Percentiles rank a stretch among this genome's conserved stretches.
phyloP scores from a whole-genome alignment of 2,797 vertebrate genomes.

The Malurus splendens region DNA sequence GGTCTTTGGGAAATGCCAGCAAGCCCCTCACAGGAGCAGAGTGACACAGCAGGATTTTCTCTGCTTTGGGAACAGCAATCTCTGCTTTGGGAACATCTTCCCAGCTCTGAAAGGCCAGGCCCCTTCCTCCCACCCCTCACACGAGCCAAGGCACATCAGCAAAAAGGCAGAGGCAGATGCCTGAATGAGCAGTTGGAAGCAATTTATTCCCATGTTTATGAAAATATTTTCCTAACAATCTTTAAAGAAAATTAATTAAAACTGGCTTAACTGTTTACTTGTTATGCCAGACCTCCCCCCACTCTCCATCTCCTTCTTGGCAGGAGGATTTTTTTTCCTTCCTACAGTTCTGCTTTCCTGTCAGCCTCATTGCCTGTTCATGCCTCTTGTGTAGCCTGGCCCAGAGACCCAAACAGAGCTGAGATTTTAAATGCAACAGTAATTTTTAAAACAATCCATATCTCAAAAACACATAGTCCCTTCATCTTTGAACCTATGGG shows the following conservation, averaged over 20 bases:
- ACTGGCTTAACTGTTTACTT: neutral
- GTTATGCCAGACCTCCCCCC: neutral
- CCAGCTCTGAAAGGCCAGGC: neutral
- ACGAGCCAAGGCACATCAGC: neutral
- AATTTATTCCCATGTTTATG: neutral
- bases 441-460: neutral
- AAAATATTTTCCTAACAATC: neutral
- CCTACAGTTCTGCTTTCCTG: neutral
- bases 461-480: neutral
- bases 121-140: neutral
- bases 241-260: constrained; percentile 25
- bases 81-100: neutral
- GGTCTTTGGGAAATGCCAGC: neutral
- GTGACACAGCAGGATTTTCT: neutral
- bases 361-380: neutral
- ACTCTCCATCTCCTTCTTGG: neutral
- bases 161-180: neutral
- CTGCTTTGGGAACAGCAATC: neutral
- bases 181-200: neutral
- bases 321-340: neutral
- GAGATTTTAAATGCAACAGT: neutral
- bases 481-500: neutral
- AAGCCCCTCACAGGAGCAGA: neutral
- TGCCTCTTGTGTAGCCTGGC: neutral
- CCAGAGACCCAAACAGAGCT: neutral